Conservation (phyloP, 2,113 vertebrate genomes). For the Protomyctophum bolini region DNA sequence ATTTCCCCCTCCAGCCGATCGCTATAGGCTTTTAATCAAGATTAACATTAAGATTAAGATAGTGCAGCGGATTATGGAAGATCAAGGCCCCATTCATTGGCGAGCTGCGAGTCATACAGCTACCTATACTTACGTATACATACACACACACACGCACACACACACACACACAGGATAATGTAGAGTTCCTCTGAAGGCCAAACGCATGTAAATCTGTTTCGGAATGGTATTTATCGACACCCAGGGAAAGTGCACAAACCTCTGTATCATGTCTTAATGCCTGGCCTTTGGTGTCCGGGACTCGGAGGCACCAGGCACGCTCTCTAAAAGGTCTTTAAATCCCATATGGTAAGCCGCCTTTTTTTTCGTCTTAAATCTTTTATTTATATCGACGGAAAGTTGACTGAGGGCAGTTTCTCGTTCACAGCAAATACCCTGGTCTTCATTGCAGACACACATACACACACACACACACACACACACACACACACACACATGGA, state of each 20-base stretch:
- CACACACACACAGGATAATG: slow-evolving; percentile 7
- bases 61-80: slow-evolving; percentile 38
- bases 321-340: neutral
- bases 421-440: too few species aligned
- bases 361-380: too few species aligned
- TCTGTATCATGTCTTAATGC: slow-evolving; percentile 12
- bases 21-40: slow-evolving; percentile 20
- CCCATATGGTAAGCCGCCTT: neutral
- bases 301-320: neutral
- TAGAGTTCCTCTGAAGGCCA: neutral
- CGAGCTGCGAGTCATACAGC: neutral
- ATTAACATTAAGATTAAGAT: slow-evolving; percentile 28
- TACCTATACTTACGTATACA: too few species aligned
- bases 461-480: too few species aligned
- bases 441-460: neutral
- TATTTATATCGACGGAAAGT: too few species aligned
- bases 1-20: slow-evolving; percentile 12
- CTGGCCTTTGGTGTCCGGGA: slow-evolving; percentile 1
- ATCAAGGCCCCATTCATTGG: slow-evolving; percentile 36
- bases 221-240: slow-evolving; percentile 34
- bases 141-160: too few species aligned
- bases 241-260: neutral
- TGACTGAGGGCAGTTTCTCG: too few species aligned
- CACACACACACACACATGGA: too few species aligned
- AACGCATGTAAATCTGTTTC: slow-evolving; percentile 35